Evolutionary conservation across 2,797 vertebrate species (phyloP).

Genomic region (Kryptolebias ocellatus): DNA sequence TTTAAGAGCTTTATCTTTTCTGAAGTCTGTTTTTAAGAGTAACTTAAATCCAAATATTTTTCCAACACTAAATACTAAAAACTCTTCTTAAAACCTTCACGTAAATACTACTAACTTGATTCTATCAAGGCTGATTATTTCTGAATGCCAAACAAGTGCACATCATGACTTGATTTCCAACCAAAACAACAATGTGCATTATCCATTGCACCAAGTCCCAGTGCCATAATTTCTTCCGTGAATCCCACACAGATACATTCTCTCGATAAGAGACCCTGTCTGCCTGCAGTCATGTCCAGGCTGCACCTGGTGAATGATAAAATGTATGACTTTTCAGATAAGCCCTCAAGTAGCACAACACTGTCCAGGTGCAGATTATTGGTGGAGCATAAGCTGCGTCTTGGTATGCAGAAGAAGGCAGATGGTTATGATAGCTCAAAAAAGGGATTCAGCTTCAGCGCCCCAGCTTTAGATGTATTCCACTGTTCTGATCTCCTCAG

Average conservation of each 20-base stretch:
- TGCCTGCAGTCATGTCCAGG: slow-evolving; percentile 68
- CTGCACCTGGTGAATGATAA: slow-evolving; percentile 79
- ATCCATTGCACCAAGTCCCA: slow-evolving; percentile 46
- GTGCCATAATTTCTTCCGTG: slow-evolving; percentile 55
- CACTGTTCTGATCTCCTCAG: slow-evolving; percentile 75
- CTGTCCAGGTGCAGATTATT: slow-evolving; percentile 80
- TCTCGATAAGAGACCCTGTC: slow-evolving; percentile 68
- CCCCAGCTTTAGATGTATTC: slow-evolving; percentile 75
- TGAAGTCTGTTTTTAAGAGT: neutral
- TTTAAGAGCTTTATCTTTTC: neutral
- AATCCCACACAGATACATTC: slow-evolving; percentile 66
- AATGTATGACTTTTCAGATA: slow-evolving; percentile 74
- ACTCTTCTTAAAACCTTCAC: no score
- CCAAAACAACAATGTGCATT: slow-evolving; percentile 44
- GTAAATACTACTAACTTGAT: no score
- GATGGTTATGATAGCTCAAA: slow-evolving; percentile 74
- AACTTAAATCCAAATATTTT: no score
- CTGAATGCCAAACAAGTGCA: neutral
- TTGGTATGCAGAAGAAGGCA: slow-evolving; percentile 80
- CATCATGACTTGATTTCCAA: slow-evolving; percentile 29
- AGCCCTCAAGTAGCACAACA: slow-evolving; percentile 77
- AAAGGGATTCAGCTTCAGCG: slow-evolving; percentile 66
- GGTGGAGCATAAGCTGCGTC: slow-evolving; percentile 67
- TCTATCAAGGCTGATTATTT: neutral
- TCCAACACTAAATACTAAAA: no score